Evolutionary conservation across 2,888 invertebrate genomes (phyloP).

Genomic region (Lottia gigantea): DNA sequence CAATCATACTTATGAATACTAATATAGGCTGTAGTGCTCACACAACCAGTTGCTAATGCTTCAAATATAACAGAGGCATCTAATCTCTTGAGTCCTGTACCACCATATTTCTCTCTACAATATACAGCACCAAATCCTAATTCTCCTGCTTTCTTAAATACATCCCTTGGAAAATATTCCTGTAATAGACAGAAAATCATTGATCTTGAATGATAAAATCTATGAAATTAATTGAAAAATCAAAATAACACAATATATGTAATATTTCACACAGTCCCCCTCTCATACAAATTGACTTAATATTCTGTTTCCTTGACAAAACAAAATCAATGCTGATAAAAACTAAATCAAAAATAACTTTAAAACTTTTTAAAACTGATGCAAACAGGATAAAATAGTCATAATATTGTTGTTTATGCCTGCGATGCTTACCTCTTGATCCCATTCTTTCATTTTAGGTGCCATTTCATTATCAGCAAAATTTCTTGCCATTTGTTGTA

Average conservation of each 20-base stretch:
- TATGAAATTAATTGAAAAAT: too few species aligned
- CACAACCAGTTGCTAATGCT: slow-evolving; percentile 72
- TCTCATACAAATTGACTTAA: too few species aligned
- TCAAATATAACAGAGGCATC: slow-evolving; percentile 74
- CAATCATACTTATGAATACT: slow-evolving; percentile 72
- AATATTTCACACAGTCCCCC: too few species aligned
- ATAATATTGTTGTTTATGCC: too few species aligned
- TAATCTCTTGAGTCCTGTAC: slow-evolving; percentile 70
- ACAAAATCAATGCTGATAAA: too few species aligned
- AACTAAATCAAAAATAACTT: too few species aligned
- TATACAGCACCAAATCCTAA: slow-evolving; percentile 74
- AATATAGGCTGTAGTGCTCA: slow-evolving; percentile 73
- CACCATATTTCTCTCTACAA: slow-evolving; percentile 70
- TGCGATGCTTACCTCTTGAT: slow-evolving; percentile 69
- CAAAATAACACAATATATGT: neutral
- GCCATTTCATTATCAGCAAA: slow-evolving; percentile 73
- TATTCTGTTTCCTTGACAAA: too few species aligned
- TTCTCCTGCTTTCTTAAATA: slow-evolving; percentile 70
- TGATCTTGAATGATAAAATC: neutral
- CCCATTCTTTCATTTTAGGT: slow-evolving; percentile 73
- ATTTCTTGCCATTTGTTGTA: slow-evolving; percentile 71
- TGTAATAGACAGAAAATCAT: slow-evolving; percentile 34
- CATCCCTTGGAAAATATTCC: slow-evolving; percentile 71
- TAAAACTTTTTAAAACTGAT: too few species aligned
- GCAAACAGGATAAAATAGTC: too few species aligned